Evolutionary conservation across 2,797 vertebrate species (phyloP).

Genomic region (Tenualosa ilisha): DNA sequence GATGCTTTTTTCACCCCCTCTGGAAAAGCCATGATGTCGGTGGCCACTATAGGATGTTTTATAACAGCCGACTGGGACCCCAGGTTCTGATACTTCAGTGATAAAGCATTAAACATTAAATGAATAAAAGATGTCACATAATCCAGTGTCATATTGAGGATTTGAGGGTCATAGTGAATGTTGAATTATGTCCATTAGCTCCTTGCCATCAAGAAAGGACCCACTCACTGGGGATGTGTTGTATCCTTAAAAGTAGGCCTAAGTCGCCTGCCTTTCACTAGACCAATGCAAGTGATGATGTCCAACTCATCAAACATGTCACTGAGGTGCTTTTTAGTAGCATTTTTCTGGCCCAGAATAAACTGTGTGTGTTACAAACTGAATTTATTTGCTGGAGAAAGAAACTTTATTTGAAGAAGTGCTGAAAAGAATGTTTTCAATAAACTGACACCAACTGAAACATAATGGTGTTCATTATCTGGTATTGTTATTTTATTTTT

Average conservation of each 20-base stretch:
- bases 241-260: neutral
- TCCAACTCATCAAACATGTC: slow-evolving; percentile 11
- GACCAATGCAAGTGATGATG: neutral
- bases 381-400: slow-evolving; percentile 44
- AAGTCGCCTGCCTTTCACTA: neutral
- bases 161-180: slow-evolving; percentile 13
- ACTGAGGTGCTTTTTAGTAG: slow-evolving; percentile 23
- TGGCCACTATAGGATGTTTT: neutral
- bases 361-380: slow-evolving; percentile 39
- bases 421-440: slow-evolving; percentile 74
- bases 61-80: neutral
- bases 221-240: neutral
- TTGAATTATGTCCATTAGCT: slow-evolving; percentile 8
- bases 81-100: neutral
- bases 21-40: slow-evolving; percentile 22
- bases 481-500: neutral
- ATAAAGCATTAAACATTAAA: neutral
- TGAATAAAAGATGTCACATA: slow-evolving; percentile 21
- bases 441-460: slow-evolving; percentile 62
- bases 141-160: neutral
- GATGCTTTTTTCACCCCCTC: slow-evolving; percentile 1
- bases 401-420: slow-evolving; percentile 63
- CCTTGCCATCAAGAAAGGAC: neutral
- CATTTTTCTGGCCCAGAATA: slow-evolving; percentile 17
- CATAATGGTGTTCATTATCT: neutral